phyloP scores from a whole-genome alignment of 2,797 vertebrate species.

The Gila robusta region DNA sequence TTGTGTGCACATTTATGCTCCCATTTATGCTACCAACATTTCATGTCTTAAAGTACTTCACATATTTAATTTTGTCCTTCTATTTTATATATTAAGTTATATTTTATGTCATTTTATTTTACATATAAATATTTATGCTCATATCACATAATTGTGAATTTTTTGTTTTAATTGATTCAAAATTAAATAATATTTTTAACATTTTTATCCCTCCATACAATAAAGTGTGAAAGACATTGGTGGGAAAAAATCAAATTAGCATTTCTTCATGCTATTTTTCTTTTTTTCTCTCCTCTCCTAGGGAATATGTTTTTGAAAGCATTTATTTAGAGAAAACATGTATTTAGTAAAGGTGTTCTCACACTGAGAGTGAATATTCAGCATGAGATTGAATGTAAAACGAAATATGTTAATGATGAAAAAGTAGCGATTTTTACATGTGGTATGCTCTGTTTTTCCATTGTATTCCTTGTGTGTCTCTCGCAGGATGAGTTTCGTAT shows the following conservation, averaged over 20 bases:
- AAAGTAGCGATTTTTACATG: not conserved
- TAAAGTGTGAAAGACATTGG: not conserved
- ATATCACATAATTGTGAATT: no score
- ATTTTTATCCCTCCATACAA: not conserved
- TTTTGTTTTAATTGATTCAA: no score
- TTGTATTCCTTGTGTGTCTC: not conserved
- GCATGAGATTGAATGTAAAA: not conserved
- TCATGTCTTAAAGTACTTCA: not conserved
- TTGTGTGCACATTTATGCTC: not conserved
- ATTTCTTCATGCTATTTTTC: not conserved
- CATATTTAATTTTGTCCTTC: not conserved
- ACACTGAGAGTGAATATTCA: not conserved
- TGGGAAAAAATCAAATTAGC: not conserved
- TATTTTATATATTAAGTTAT: not conserved
- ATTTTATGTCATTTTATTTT: not conserved
- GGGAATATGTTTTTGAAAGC: not conserved
- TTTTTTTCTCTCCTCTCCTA: not conserved
- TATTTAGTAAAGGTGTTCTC: not conserved
- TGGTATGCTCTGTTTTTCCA: not conserved
- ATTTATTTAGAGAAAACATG: not conserved
- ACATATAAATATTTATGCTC: not conserved
- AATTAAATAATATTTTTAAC: no score
- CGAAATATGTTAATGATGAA: not conserved
- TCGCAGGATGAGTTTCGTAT: conserved; percentile 89
- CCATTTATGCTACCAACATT: not conserved